Conservation (phyloP, 1,140 invertebrate species). For the Drosophila fuyamai region DNA sequence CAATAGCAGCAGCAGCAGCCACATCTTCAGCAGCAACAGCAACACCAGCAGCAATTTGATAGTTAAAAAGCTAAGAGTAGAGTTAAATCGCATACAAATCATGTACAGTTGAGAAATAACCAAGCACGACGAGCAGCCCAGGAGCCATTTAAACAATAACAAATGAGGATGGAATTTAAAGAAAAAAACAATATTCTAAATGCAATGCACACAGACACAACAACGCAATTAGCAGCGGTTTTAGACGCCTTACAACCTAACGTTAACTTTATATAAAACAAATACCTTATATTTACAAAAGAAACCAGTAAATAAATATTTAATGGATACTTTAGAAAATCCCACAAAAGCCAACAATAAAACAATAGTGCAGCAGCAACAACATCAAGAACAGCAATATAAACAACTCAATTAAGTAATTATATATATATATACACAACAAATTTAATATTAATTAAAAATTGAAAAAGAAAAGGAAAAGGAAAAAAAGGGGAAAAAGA, state of each 20-base stretch:
- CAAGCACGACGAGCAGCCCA: constrained; percentile 12
- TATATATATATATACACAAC: constrained; percentile 39
- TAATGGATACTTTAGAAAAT: constrained; percentile 19
- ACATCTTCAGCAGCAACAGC: constrained; percentile 7
- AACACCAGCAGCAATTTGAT: constrained; percentile 48
- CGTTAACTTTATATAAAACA: constrained; percentile 23
- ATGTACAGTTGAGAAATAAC: constrained; percentile 57
- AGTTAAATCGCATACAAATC: constrained; percentile 68
- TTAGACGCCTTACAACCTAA: constrained; percentile 67
- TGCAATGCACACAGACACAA: constrained; percentile 55
- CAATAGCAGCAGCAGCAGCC: neutral
- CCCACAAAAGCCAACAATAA: constrained; percentile 40
- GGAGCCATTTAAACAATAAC: constrained; percentile 24
- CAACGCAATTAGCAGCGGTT: constrained; percentile 69
- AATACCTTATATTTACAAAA: constrained; percentile 16
- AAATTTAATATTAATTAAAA: constrained; percentile 22
- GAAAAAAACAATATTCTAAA: constrained; percentile 48
- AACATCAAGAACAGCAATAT: constrained; percentile 36
- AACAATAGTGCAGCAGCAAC: constrained; percentile 26
- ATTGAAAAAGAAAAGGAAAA: constrained; percentile 11
- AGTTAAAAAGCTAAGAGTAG: constrained; percentile 67
- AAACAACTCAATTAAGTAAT: constrained; percentile 56
- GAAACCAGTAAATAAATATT: neutral
- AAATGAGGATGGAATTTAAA: constrained; percentile 20
- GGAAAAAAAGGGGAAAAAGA: constrained; percentile 17